A percentile compares a stretch with the other conserved stretches of the same genome.
Conservation (phyloP, 2,888 invertebrate genomes). For the Rotaria socialis region DNA sequence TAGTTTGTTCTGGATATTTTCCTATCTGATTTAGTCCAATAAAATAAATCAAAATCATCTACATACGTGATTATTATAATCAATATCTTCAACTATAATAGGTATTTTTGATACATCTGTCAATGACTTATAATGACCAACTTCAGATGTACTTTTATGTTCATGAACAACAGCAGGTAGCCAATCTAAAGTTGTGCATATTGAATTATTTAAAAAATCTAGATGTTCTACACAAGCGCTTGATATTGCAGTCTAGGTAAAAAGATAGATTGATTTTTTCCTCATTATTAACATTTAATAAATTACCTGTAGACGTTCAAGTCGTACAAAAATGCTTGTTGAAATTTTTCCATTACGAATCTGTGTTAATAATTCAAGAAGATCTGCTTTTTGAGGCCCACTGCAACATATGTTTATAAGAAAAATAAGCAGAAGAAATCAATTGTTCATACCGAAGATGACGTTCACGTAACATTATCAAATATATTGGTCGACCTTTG, state of each 20-base stretch:
- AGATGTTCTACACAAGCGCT: conserved; percentile 97
- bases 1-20: too few species aligned
- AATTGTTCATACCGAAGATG: conserved; percentile 45
- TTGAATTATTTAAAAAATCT: conserved; percentile 78
- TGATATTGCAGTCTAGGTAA: conserved; percentile 86
- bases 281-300: not conserved
- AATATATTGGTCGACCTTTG: conserved; percentile 92
- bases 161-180: not conserved
- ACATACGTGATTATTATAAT: conserved; percentile 1
- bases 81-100: conserved; percentile 33
- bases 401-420: not conserved
- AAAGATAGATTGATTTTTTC: not conserved
- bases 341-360: conserved; percentile 47
- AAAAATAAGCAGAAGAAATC: not conserved
- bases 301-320: conserved; percentile 37
- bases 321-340: conserved; percentile 39
- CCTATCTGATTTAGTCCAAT: too few species aligned
- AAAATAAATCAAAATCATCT: too few species aligned
- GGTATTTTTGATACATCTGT: conserved; percentile 43
- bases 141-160: conserved; percentile 28
- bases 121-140: conserved; percentile 42
- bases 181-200: not conserved
- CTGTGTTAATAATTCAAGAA: conserved; percentile 46
- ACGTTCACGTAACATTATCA: conserved; percentile 85
- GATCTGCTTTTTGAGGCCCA: conserved; percentile 41